A percentile compares a stretch with the other conserved stretches of the same genome.
These are phyloP conservation scores for Rhamnusium bicolor DNA, from an alignment of 2,888 invertebrate genomes.

Conservation along the genomic window DNA sequence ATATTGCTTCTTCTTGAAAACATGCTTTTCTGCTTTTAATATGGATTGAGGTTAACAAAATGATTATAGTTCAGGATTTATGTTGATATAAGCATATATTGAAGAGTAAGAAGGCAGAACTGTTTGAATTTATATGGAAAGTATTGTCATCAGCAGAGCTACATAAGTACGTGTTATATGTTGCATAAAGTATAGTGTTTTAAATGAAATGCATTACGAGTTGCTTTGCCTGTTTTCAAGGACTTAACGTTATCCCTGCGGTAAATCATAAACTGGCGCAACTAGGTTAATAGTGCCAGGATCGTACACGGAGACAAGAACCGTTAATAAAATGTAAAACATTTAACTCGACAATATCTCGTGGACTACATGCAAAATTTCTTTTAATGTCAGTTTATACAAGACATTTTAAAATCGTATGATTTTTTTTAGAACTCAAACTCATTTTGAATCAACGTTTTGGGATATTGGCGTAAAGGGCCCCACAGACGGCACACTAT, in stretches of 20 bases:
- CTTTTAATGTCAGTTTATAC: no score
- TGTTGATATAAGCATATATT: neutral
- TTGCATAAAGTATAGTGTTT: neutral
- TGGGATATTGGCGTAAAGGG: no score
- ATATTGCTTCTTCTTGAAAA: neutral
- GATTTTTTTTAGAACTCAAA: no score
- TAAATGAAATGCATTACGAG: neutral
- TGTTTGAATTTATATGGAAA: neutral
- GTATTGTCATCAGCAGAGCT: neutral
- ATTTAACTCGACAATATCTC: no score
- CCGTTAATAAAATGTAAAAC: no score
- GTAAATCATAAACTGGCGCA: neutral
- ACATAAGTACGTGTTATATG: neutral
- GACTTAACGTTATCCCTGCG: neutral
- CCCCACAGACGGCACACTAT: no score
- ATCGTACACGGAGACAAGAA: no score
- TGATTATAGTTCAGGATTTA: neutral
- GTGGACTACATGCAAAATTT: no score
- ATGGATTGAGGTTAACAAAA: neutral
- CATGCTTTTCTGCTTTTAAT: neutral
- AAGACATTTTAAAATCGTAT: no score
- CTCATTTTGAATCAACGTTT: no score
- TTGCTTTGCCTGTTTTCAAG: neutral
- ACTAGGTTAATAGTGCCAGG: no score
- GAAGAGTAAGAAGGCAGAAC: neutral